Evolutionary conservation across 2,113 vertebrate species (phyloP), one percentile per base, ranked within the genome.

Genomic region (Macaca mulatta): DNA sequence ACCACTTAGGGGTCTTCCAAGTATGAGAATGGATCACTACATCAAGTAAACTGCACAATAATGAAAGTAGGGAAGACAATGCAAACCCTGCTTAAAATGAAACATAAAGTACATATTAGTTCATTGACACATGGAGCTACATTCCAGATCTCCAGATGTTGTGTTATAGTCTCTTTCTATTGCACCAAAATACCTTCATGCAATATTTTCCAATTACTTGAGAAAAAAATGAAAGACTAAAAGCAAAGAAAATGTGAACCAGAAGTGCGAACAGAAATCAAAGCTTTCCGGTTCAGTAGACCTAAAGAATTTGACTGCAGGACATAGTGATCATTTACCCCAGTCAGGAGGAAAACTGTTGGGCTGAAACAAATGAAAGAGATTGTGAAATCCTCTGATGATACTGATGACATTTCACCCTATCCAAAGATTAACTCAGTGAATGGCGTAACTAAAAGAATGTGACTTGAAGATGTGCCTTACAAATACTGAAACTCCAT

Each of bases 341-440:
- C 13, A 64, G 59, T 92, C 50, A 93, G 64, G 83, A 90, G 13
- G 70, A 84, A 95, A 93, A 96, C 43, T 43, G 55, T 77, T 80
- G 50, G 27, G 55, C 83, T 88, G 52, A 88, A 96, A 92, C 78
- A 90, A 97, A 93, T 92, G 84, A 84, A 88, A 96, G 22, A 80
- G 81, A 59, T 78, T 94, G 92, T 61, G 70, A 95, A 97, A 96
- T 88, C 74, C 50, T 96, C 89, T 83, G 69, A 43, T 87, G 50
- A 70, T 70, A 67, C 0, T 25, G 61, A 82, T 92, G 86, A 94
- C 94, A 81, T 97, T 86, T 96, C 83, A 92, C 92, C 61, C 35
- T 80, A 74, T 80, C 75, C 81, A 93, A 96, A 98, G 90, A 96
- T 96, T 93, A 97, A 96, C 87, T 94, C 64, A 43, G 25, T 87